Evolutionary conservation across 2,113 vertebrate genomes (phyloP), one percentile per base, ranked within the genome.

Genomic region (Cryptomyrus ogoouensis): DNA sequence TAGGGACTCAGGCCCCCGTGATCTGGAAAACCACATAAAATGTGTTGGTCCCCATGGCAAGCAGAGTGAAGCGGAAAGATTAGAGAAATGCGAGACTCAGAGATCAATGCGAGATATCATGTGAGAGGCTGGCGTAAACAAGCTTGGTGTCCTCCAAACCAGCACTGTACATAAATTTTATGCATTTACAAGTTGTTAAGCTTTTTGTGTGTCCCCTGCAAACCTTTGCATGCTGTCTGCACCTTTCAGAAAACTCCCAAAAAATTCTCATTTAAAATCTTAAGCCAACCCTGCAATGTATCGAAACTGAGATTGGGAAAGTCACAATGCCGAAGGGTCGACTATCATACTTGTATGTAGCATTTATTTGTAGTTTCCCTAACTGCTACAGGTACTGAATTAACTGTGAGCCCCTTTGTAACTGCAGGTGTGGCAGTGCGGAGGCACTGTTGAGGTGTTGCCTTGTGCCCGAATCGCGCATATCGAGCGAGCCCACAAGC

Each of bases 401-500:
- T 80, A 7, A 19, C 74, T 8, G 5, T 19, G 17, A 39, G 74
- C 15, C 35, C 91, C 4, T 88, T 1, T 91, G 74, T 89, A 46
- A 52, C 91, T 21, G 90, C 91, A 99, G 98, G 98, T 98, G 12
- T 99, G 98, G 98, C 98, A 99, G 74, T 99, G 98, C 91, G 98
- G 98, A 0, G 98, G 98, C 44, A 99, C 97, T 0, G 97, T 99
- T 1, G 98, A 99, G 94, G 98, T 99, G 31, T 94, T 99, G 19
- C 98, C 98, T 15, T 99, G 98, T 90, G 97, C 98, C 17, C 95
- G 97, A 90, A 98, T 99, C 27, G 98, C 98, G 84, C 98, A 99
- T 92, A 99, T 99, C 0, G 98, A 99, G 90, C 96, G 98, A 1
- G 98, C 98, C 1, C 98, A 99, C 87, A 99, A 99, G 91, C 98